Evolutionary conservation across 2,888 invertebrate genomes (phyloP).

Genomic region (Dioctria linearis): DNA sequence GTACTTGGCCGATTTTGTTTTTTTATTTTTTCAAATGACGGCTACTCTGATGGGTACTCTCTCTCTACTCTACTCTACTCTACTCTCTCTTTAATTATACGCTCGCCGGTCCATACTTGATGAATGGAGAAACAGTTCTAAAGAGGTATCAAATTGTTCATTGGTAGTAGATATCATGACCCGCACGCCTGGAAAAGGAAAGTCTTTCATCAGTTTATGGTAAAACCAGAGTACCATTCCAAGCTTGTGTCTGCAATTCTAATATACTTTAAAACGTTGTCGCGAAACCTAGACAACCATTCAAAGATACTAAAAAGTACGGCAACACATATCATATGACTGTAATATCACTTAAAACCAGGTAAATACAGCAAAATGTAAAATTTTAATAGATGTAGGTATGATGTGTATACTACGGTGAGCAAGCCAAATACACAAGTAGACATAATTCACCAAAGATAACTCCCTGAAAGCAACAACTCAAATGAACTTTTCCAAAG

Average conservation of each 20-base stretch:
- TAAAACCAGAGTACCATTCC: no score
- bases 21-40: no score
- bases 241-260: neutral
- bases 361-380: conserved; percentile 27
- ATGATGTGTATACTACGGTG: neutral
- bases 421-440: conserved; percentile 16
- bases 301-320: conserved; percentile 30
- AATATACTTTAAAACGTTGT: conserved; percentile 26
- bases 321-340: conserved; percentile 1
- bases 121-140: no score
- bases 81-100: no score
- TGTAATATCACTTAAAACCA: conserved; percentile 38
- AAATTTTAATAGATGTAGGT: conserved; percentile 33
- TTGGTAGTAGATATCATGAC: no score
- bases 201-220: no score
- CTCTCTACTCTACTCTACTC: no score
- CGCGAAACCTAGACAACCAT: conserved; percentile 23
- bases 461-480: conserved; percentile 28
- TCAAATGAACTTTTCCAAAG: conserved; percentile 37
- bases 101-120: no score
- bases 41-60: no score
- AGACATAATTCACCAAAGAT: conserved; percentile 47
- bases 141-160: no score
- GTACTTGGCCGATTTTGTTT: no score
- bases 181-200: no score